Evolutionary conservation across 2,797 vertebrate genomes (phyloP).

Genomic region (Tachyglossus aculeatus): DNA sequence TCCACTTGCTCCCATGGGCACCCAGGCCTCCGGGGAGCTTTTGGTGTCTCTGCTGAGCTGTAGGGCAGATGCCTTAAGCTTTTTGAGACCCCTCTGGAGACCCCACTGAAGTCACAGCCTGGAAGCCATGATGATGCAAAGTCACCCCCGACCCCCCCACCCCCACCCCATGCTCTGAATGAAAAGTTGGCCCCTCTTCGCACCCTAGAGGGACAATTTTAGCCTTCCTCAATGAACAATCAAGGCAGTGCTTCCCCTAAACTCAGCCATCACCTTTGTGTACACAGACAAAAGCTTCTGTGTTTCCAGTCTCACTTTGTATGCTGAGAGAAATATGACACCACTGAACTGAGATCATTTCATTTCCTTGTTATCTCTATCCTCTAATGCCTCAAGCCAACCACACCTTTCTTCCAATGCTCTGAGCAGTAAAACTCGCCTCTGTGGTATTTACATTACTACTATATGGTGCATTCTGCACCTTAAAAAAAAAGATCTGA

Average conservation of each 20-base stretch:
- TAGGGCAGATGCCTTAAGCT: no score
- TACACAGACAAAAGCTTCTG: not conserved
- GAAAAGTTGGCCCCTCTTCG: fast-evolving
- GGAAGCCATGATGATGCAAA: no score
- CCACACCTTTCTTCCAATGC: not conserved
- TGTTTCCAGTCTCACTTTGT: not conserved
- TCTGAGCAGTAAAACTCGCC: slow-evolving; percentile 26
- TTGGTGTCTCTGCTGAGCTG: no score
- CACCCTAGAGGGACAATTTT: not conserved
- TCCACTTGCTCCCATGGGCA: no score
- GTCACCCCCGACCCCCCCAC: no score
- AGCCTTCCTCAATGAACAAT: not conserved
- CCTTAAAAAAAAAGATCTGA: slow-evolving; percentile 35
- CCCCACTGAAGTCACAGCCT: no score
- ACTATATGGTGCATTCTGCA: slow-evolving; percentile 41
- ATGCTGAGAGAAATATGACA: not conserved
- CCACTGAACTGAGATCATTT: not conserved
- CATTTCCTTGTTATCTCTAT: slow-evolving; percentile 6
- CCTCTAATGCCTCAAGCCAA: not conserved
- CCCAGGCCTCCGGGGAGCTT: no score
- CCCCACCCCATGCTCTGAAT: no score
- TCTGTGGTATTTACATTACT: slow-evolving; percentile 44
- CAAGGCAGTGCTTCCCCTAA: not conserved
- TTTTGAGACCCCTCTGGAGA: no score
- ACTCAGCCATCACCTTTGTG: not conserved